Evolutionary conservation across 2,113 vertebrate species (phyloP).

Genomic region (Atlantisia rogersi): DNA sequence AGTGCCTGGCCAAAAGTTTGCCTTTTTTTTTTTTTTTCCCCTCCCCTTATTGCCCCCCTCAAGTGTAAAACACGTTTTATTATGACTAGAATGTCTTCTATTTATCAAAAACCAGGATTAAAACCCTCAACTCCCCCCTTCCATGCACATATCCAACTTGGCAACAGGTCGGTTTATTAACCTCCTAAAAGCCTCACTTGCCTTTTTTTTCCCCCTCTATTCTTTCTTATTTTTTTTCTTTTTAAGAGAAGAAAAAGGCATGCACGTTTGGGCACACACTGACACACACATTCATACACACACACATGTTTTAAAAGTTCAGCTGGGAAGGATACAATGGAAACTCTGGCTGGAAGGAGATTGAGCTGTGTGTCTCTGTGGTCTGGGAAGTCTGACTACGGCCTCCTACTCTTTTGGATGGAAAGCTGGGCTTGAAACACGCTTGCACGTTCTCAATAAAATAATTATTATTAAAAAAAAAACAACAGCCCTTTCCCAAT

Average conservation of each 20-base stretch:
- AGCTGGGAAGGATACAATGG: conserved; percentile 53
- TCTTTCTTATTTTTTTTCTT: neutral
- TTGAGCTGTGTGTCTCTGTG: neutral
- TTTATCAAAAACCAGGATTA: conserved; percentile 77
- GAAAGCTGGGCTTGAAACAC: neutral
- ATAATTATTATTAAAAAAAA: neutral
- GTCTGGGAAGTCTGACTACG: conserved; percentile 49
- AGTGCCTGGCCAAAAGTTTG: conserved; percentile 67
- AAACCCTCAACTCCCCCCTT: conserved; percentile 56
- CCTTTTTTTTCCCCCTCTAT: neutral
- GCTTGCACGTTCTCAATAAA: neutral
- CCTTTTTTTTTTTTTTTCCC: neutral
- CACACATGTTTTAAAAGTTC: conserved; percentile 23
- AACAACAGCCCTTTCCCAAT: neutral
- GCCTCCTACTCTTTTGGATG: conserved; percentile 69
- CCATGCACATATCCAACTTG: conserved; percentile 50
- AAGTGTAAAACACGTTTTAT: conserved; percentile 71
- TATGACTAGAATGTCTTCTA: conserved; percentile 81
- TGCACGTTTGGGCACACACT: neutral
- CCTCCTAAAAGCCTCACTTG: conserved; percentile 32
- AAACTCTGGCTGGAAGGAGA: conserved; percentile 48
- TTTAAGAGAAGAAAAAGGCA: neutral
- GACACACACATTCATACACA: neutral
- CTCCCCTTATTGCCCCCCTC: conserved; percentile 2
- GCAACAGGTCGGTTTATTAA: conserved; percentile 63